These are phyloP conservation scores for human (Homo sapiens) DNA, from an alignment of 2,113 vertebrate genomes.

Conservation along the genomic window GRCh38 chr13:100620501-100621000, in stretches of 20 bases:
- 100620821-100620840: not conserved
- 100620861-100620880: conserved; percentile 44
- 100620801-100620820: not conserved
- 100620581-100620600: not conserved
- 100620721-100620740: not conserved
- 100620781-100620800: conserved; percentile 54
- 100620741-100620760: not conserved
- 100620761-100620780: not conserved
- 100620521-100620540: not conserved
- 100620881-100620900: conserved; percentile 34
- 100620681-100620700: not conserved
- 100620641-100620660: not conserved
- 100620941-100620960: conserved; percentile 61
- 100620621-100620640: not conserved
- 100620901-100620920: conserved; percentile 37
- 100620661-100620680: not conserved
- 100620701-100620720: not conserved
- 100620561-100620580: not conserved
- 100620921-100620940: conserved; percentile 67
- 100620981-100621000: conserved; percentile 28
- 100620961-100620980: conserved; percentile 59
- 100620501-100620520: not conserved
- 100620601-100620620: not conserved
- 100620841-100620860: not conserved
- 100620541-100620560: not conserved